phyloP scores from a whole-genome alignment of 2,888 invertebrate genomes.

The Cephus sareptanus region DNA sequence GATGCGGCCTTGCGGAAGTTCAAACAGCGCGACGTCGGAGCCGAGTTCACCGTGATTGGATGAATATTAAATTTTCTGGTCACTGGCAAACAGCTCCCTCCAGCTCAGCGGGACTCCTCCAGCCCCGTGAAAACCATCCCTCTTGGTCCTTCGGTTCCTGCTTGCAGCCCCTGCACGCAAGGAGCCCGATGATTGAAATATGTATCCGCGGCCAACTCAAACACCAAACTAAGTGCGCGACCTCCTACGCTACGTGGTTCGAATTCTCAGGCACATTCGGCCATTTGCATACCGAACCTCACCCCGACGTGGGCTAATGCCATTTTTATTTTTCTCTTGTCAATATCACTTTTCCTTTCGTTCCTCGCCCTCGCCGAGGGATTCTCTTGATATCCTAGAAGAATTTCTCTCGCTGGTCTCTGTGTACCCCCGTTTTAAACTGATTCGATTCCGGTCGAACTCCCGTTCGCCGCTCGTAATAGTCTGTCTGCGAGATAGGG shows the following conservation, averaged over 20 bases:
- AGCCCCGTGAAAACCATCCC: neutral
- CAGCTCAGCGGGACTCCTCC: neutral
- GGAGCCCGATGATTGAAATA: constrained; percentile 57
- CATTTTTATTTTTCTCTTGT: constrained; percentile 3
- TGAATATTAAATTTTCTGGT: constrained; percentile 65
- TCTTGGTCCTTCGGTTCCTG: neutral
- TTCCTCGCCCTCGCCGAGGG: neutral
- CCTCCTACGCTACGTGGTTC: constrained; percentile 40
- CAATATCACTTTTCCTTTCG: neutral
- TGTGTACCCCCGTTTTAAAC: neutral
- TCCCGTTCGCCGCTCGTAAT: neutral
- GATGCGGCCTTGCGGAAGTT: constrained; percentile 37
- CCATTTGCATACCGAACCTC: neutral
- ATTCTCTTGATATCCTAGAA: neutral
- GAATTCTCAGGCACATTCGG: constrained; percentile 36
- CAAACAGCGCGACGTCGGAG: constrained; percentile 38
- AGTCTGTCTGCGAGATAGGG: neutral
- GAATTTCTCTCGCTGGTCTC: neutral
- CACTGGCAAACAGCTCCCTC: constrained; percentile 57
- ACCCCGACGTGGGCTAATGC: neutral
- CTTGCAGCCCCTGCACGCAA: neutral
- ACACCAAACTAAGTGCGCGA: constrained; percentile 53
- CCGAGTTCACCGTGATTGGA: constrained; percentile 52
- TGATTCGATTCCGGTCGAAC: constrained; percentile 2
- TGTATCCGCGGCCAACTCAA: constrained; percentile 61